Evolutionary conservation across 2,113 vertebrate genomes (phyloP).

Genomic region (Psittacula cyanocephala): DNA sequence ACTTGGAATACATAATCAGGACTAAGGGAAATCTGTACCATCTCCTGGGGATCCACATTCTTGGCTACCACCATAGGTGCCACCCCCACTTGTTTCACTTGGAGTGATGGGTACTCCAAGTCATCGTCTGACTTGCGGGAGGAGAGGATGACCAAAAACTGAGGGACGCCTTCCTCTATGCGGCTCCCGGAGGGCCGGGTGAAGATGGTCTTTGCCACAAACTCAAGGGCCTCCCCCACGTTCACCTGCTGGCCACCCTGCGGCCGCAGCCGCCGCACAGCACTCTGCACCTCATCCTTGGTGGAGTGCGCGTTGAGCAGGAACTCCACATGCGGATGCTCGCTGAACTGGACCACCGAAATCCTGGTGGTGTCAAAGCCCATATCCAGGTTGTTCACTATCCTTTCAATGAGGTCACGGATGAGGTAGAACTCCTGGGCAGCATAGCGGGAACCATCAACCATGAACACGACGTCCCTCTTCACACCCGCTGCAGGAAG

Average conservation of each 20-base stretch:
- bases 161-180: conserved; percentile 90
- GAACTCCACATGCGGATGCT: conserved; percentile 84
- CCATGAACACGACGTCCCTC: conserved; percentile 90
- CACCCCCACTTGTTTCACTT: conserved; percentile 82
- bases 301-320: conserved; percentile 84
- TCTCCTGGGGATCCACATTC: conserved; percentile 78
- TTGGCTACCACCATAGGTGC: conserved; percentile 85
- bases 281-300: conserved; percentile 83
- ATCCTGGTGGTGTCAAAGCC: conserved; percentile 85
- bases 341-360: conserved; percentile 91
- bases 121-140: conserved; percentile 85
- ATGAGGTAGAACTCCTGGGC: conserved; percentile 81
- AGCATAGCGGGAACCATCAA: conserved; percentile 84
- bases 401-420: conserved; percentile 80
- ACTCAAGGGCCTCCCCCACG: conserved; percentile 86
- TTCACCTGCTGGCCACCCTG: conserved; percentile 84
- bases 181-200: conserved; percentile 89
- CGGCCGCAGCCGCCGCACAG: conserved; percentile 75
- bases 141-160: conserved; percentile 89
- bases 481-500: conserved; percentile 71
- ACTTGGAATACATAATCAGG: conserved; percentile 83
- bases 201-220: conserved; percentile 86
- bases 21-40: conserved; percentile 84
- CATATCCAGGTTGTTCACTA: conserved; percentile 86
- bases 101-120: conserved; percentile 75